Percentiles rank a stretch among this genome's conserved stretches.
These are phyloP conservation scores for Anthonomus grandis DNA, from an alignment of 1,140 invertebrate genomes.

Conservation along the genomic window DNA sequence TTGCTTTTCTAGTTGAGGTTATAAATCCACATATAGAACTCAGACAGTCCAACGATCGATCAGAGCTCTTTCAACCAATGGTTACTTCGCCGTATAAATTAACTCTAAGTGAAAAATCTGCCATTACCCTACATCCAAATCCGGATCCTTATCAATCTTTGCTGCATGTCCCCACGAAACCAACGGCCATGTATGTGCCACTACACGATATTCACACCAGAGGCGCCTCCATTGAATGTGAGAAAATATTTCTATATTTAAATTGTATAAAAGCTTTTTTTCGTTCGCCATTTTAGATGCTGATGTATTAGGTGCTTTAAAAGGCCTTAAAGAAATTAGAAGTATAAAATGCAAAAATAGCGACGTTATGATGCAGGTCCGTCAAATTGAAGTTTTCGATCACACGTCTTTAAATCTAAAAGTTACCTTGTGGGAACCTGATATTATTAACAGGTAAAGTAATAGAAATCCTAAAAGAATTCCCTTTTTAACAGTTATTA, in stretches of 20 bases:
- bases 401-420: constrained; percentile 51
- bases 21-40: constrained; percentile 56
- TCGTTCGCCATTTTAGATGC: constrained; percentile 29
- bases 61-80: constrained; percentile 59
- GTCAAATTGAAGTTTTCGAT: constrained; percentile 53
- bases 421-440: constrained; percentile 53
- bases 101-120: constrained; percentile 59
- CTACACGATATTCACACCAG: constrained; percentile 51
- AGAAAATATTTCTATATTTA: neutral
- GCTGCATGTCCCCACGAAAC: constrained; percentile 60
- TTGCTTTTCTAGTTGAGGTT: constrained; percentile 57
- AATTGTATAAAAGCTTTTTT: neutral
- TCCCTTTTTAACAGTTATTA: neutral
- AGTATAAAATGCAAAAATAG: constrained; percentile 53
- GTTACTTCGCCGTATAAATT: constrained; percentile 60
- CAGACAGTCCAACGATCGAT: constrained; percentile 53
- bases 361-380: constrained; percentile 50
- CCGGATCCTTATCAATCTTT: constrained; percentile 49
- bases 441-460: constrained; percentile 34
- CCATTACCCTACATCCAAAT: constrained; percentile 55
- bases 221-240: constrained; percentile 30
- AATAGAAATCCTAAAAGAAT: neutral
- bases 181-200: constrained; percentile 52
- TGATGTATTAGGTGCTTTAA: constrained; percentile 54
- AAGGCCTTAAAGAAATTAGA: constrained; percentile 50